Percentiles rank a stretch among this genome's conserved stretches.
phyloP scores from a whole-genome alignment of 2,888 invertebrate genomes.

The Bembecia ichneumoniformis region DNA sequence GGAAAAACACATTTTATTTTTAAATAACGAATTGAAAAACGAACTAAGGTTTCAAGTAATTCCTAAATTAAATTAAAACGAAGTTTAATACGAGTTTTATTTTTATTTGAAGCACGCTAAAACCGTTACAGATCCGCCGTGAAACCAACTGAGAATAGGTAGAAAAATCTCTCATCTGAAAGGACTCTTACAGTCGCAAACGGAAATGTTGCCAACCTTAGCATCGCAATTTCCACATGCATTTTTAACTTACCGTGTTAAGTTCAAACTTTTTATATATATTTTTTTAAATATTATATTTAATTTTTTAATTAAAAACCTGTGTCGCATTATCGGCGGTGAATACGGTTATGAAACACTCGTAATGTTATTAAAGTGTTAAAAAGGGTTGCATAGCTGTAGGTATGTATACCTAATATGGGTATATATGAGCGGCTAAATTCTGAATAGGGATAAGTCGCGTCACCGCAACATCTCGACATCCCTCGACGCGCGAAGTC shows the following conservation, averaged over 20 bases:
- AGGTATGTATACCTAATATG: neutral
- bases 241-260: slow-evolving; percentile 59
- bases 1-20: no score
- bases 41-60: neutral
- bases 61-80: neutral
- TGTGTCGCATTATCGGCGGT: neutral
- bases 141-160: slow-evolving; percentile 25
- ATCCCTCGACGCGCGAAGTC: slow-evolving; percentile 27
- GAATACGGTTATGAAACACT: slow-evolving; percentile 15
- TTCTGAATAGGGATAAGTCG: neutral
- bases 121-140: neutral
- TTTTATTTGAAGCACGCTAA: neutral
- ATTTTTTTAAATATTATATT: slow-evolving; percentile 40
- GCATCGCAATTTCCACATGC: slow-evolving; percentile 68
- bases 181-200: slow-evolving; percentile 53
- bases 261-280: slow-evolving; percentile 12
- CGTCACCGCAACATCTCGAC: slow-evolving; percentile 4
- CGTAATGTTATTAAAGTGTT: slow-evolving; percentile 34
- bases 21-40: no score
- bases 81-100: neutral
- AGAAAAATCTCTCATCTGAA: slow-evolving; percentile 44
- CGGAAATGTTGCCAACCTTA: slow-evolving; percentile 59
- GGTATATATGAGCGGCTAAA: slow-evolving; percentile 5
- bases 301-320: slow-evolving; percentile 1
- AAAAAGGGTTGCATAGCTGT: slow-evolving; percentile 13